phyloP scores from a whole-genome alignment of 35 echinoderm and acorn worm genomes.

The Amphiura filiformis region DNA sequence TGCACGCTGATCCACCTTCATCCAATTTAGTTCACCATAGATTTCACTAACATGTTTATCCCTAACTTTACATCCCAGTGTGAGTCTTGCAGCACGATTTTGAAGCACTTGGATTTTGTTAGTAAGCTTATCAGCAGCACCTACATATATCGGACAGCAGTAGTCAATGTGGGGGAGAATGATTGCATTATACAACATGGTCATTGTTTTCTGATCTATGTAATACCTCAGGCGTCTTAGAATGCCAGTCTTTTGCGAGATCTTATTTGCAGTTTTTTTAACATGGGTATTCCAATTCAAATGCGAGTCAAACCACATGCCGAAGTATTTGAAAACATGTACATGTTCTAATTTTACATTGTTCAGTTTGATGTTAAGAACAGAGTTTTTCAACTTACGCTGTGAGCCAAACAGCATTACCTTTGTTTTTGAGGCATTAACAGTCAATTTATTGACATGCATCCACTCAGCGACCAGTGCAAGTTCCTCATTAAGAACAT shows the following conservation, averaged over 20 bases:
- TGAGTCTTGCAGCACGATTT: too few relatives aligned
- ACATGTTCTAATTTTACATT: neutral
- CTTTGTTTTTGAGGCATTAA: conserved; percentile 26
- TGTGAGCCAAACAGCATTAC: conserved; percentile 19
- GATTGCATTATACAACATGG: neutral
- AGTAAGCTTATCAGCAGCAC: too few relatives aligned
- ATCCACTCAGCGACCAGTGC: neutral
- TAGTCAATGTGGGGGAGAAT: conserved; percentile 1
- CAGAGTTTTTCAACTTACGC: too few relatives aligned
- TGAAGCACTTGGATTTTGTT: too few relatives aligned
- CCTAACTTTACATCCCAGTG: too few relatives aligned
- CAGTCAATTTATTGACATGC: neutral
- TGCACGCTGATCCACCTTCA: too few relatives aligned
- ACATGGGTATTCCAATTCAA: conserved; percentile 22
- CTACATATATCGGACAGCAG: neutral
- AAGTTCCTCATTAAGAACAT: neutral
- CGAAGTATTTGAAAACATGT: conserved; percentile 12
- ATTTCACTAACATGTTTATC: too few relatives aligned
- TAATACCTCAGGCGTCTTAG: neutral
- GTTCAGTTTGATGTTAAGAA: neutral
- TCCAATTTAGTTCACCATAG: too few relatives aligned
- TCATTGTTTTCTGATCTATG: neutral
- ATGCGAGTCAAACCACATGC: conserved; percentile 1
- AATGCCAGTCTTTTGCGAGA: conserved; percentile 2
- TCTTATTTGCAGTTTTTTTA: conserved; percentile 8